Percentiles rank a stretch among this genome's conserved stretches.
These are phyloP conservation scores for Megaleporinus macrocephalus DNA, from an alignment of 2,113 vertebrate species.

Conservation along the genomic window DNA sequence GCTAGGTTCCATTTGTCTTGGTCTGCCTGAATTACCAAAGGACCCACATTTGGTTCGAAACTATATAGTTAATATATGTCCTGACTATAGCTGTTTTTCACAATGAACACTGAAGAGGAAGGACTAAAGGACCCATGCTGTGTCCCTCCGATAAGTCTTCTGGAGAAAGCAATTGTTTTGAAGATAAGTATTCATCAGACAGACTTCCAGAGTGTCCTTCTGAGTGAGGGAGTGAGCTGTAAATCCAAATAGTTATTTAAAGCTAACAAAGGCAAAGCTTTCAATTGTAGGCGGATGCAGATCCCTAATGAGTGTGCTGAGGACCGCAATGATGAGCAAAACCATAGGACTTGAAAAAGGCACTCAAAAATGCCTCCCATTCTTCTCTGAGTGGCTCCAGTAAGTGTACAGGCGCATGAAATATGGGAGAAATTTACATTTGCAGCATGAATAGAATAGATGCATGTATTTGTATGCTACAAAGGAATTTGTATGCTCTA, in stretches of 20 bases:
- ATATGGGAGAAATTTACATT: not conserved
- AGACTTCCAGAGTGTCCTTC: not conserved
- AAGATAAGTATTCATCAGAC: not conserved
- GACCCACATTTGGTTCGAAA: not conserved
- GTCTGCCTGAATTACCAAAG: not conserved
- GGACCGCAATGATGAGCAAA: not conserved
- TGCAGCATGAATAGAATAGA: not conserved
- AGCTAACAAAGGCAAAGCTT: not conserved
- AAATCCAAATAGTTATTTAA: not conserved
- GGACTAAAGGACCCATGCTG: not conserved
- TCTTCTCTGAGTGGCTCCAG: not conserved
- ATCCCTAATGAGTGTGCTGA: slow-evolving; percentile 12
- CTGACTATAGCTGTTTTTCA: not conserved
- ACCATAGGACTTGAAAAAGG: not conserved
- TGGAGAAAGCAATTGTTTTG: not conserved
- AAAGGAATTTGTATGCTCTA: not conserved
- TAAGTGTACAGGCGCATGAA: not conserved
- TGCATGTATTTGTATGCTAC: not conserved
- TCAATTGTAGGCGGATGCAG: not conserved
- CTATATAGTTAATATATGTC: not conserved
- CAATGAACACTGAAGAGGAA: not conserved
- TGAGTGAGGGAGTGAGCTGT: not conserved
- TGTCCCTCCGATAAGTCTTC: not conserved
- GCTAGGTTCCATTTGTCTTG: not conserved
- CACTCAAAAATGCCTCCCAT: not conserved